A percentile compares a stretch with the other conserved stretches of the same genome.
phyloP scores from a whole-genome alignment of 2,888 invertebrate genomes.

The Euclidia mi region DNA sequence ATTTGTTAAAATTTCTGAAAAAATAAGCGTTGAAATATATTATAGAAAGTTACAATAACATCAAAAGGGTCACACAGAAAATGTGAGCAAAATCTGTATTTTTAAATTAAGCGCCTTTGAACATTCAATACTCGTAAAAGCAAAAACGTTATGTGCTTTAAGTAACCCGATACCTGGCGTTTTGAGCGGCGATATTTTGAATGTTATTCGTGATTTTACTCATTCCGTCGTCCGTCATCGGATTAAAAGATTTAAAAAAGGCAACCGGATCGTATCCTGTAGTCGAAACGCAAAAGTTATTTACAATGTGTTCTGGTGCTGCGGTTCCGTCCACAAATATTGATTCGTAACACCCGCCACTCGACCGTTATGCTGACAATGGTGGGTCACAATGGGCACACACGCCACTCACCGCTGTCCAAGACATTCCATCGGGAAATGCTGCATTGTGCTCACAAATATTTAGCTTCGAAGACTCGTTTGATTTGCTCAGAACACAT shows the following conservation, averaged over 20 bases:
- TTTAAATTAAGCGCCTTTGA: constrained; percentile 41
- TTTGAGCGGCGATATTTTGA: constrained; percentile 39
- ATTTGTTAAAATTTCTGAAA: background rate
- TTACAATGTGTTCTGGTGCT: constrained; percentile 34
- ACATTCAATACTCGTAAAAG: constrained; percentile 35
- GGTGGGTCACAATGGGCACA: constrained; percentile 25
- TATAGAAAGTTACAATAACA: constrained; percentile 11
- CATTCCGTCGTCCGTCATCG: constrained; percentile 30
- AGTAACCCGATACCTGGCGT: constrained; percentile 40
- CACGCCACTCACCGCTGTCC: constrained; percentile 15
- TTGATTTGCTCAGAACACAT: constrained; percentile 46
- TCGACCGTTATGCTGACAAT: constrained; percentile 57
- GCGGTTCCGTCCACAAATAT: constrained; percentile 59
- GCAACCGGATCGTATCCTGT: constrained; percentile 44
- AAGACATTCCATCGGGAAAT: constrained; percentile 36
- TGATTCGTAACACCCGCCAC: constrained; percentile 54
- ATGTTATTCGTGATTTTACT: constrained; percentile 32
- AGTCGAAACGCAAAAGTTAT: constrained; percentile 28
- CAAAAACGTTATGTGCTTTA: constrained; percentile 42
- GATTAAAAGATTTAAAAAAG: constrained; percentile 42
- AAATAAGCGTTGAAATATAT: background rate
- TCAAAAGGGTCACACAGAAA: constrained; percentile 19
- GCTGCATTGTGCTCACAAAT: constrained; percentile 22
- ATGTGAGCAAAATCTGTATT: constrained; percentile 22
- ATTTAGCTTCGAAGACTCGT: constrained; percentile 42